A percentile compares a stretch with the other conserved stretches of the same genome.
These are phyloP conservation scores for Xanthorhoe designata DNA, from an alignment of 2,888 invertebrate species.

Conservation along the genomic window DNA sequence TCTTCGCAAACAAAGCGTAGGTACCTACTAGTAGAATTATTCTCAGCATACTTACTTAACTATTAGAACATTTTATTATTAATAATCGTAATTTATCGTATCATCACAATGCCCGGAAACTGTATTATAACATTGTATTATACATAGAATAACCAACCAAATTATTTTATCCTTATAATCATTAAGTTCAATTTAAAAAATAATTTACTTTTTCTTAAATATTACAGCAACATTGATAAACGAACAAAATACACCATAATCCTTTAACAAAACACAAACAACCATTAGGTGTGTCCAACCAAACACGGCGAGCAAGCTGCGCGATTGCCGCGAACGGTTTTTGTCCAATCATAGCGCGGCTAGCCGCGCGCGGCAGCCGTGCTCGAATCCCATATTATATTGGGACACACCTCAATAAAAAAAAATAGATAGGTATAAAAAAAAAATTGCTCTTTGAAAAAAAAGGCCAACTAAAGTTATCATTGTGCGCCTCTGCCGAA, in stretches of 20 bases:
- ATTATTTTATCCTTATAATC: background rate
- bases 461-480: background rate
- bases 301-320: no score
- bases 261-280: conserved; percentile 11
- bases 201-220: conserved; percentile 11
- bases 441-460: background rate
- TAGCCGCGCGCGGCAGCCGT: no score
- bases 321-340: no score
- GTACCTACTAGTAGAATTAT: background rate
- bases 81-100: no score
- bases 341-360: no score
- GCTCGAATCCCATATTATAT: no score
- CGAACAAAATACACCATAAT: conserved; percentile 14
- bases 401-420: no score
- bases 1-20: background rate
- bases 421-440: no score
- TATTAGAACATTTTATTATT: background rate
- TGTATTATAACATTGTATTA: background rate
- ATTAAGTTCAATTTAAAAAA: conserved; percentile 22
- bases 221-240: conserved; percentile 25
- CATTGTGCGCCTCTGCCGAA: background rate
- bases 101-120: background rate
- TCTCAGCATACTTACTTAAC: background rate
- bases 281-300: no score
- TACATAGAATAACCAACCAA: background rate